These are phyloP conservation scores for Mirza zaza DNA, from an alignment of 2,113 vertebrate genomes.

Conservation along the genomic window DNA sequence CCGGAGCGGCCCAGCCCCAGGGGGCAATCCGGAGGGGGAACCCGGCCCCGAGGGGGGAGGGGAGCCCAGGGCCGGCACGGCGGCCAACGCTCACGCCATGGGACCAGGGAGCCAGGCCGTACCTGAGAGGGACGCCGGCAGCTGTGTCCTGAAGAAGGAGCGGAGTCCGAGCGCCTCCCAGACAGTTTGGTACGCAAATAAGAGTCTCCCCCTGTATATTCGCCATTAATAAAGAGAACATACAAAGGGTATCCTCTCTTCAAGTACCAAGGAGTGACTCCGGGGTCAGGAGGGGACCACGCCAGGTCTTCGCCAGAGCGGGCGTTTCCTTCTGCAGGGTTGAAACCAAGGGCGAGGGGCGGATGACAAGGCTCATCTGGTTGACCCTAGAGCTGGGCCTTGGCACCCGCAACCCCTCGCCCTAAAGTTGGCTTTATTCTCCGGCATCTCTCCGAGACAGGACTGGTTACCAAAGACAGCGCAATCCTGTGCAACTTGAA, in stretches of 20 bases:
- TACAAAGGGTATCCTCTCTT: constrained; percentile 62
- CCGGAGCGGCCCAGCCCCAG: accelerated
- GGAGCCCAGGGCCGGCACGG: not conserved
- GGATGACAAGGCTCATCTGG: not conserved
- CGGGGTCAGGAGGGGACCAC: not conserved
- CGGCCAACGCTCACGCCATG: accelerated
- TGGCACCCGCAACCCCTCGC: not conserved
- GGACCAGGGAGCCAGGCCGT: not conserved
- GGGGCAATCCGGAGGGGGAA: not conserved
- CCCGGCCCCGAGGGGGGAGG: accelerated
- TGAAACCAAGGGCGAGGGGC: not conserved
- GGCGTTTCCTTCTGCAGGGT: not conserved
- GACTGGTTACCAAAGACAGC: not conserved
- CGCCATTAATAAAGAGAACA: constrained; percentile 55
- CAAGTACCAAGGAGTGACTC: constrained; percentile 50
- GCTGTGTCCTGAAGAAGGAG: not conserved
- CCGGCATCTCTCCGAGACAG: not conserved
- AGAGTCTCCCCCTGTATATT: constrained; percentile 68
- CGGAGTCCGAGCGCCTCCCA: not conserved
- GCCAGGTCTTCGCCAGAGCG: not conserved
- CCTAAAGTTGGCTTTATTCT: not conserved
- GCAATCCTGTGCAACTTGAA: accelerated
- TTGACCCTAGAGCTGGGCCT: not conserved
- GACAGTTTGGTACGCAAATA: constrained; percentile 60
- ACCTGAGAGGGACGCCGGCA: not conserved